Evolutionary conservation across 1,140 invertebrate genomes (phyloP), one percentile per base, ranked within the genome.

Genomic region (Neoseiulus cucumeris): DNA sequence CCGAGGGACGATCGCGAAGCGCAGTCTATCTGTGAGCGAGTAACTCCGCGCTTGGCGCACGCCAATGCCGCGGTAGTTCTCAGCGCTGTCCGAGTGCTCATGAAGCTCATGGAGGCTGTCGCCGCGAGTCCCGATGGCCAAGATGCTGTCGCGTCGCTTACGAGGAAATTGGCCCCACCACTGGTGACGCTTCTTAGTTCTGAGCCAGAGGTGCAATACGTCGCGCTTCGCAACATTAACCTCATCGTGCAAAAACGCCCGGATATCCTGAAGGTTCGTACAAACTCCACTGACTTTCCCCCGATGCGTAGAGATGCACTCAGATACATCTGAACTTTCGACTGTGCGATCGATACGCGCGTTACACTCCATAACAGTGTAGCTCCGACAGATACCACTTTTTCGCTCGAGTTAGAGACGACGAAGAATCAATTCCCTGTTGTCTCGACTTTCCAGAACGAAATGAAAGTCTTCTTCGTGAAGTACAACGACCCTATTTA

Each of bases 401-500:
- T n/a, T n/a, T n/a, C n/a, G n/a, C n/a, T n/a, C n/a, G n/a, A n/a
- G n/a, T n/a, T n/a, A n/a, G n/a, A n/a, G n/a, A n/a, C n/a, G n/a
- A 39, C 4, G 33, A 39, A 39, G 33, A 39, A 39, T 6, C 33
- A 39, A 39, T 39, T 39, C 9, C 33, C 33, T 39, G n/a, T 9
- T 39, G 33, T 39, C 33, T 39, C 33, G 33, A 39, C 9, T 9
- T 39, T 39, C 4, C 33, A 39, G 74, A 93, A 98, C 72, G 96
- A 99, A 78, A 98, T 99, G 94, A 99, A 98, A 80, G 95, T 92
- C 30, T 99, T 99, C 79, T 99, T 99, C 75, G 96, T 99, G 17
- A 99, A 99, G 73, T 99, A 99, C 78, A 99, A 99, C 75, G 96
- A 99, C 80, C 96, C 96, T 7, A 99, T 99, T 74, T 99, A 99